Percentiles rank a stretch among this genome's conserved stretches.
Evolutionary conservation across 92 coral and sea anemone species (phyloP).

Genomic region (Micromussa lordhowensis): DNA sequence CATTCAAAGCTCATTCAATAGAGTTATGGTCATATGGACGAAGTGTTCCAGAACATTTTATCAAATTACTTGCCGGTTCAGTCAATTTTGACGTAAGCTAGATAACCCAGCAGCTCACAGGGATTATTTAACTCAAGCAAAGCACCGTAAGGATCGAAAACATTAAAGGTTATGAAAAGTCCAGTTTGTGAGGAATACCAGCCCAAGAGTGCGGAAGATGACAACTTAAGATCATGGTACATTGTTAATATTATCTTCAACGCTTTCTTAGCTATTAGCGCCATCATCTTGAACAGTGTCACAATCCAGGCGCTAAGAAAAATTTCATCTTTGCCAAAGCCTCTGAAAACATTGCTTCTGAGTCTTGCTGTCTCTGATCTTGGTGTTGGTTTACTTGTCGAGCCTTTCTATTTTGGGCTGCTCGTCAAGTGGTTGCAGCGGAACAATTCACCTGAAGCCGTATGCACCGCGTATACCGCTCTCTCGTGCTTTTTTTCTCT

Average conservation of each 20-base stretch:
- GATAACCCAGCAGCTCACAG: too few relatives aligned
- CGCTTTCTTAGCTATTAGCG: background rate
- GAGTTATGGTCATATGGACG: too few relatives aligned
- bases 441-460: background rate
- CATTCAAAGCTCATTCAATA: too few relatives aligned
- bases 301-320: conserved; percentile 5
- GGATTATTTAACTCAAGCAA: too few relatives aligned
- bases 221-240: background rate
- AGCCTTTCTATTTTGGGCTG: background rate
- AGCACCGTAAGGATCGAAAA: too few relatives aligned
- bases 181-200: background rate
- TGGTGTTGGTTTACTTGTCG: conserved; percentile 12
- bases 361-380: conserved; percentile 1
- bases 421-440: background rate
- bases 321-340: background rate
- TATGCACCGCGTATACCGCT: background rate
- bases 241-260: background rate
- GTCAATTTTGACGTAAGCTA: too few relatives aligned
- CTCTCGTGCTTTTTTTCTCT: background rate
- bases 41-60: too few relatives aligned
- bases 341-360: background rate
- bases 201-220: background rate
- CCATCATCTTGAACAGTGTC: conserved; percentile 9
- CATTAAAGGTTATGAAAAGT: background rate
- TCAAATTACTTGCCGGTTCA: too few relatives aligned